Evolutionary conservation across 2,888 invertebrate genomes (phyloP).

Genomic region (Agrotis ipsilon): DNA sequence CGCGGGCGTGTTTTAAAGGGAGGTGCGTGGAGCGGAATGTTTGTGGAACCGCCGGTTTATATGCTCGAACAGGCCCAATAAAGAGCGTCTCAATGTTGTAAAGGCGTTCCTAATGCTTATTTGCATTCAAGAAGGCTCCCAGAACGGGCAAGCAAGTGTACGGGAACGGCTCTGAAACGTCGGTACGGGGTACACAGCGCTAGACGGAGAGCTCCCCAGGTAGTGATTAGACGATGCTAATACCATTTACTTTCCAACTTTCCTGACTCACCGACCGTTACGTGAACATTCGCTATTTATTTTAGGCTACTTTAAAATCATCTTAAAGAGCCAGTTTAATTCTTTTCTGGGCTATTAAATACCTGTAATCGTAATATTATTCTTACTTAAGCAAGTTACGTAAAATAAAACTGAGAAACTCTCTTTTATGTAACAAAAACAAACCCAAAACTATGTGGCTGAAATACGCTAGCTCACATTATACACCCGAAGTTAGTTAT

Average conservation of each 20-base stretch:
- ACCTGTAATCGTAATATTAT: conserved; percentile 62
- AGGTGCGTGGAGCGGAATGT: conserved; percentile 77
- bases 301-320: conserved; percentile 85
- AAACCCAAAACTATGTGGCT: conserved; percentile 34
- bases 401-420: conserved; percentile 19
- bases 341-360: conserved; percentile 62
- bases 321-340: conserved; percentile 77
- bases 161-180: conserved; percentile 80
- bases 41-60: conserved; percentile 82
- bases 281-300: conserved; percentile 86
- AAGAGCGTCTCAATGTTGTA: conserved; percentile 88
- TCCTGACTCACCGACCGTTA: conserved; percentile 88
- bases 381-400: conserved; percentile 56
- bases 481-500: conserved; percentile 51
- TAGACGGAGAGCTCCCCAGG: conserved; percentile 87
- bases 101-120: conserved; percentile 90
- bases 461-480: conserved; percentile 49
- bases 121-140: conserved; percentile 89
- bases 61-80: conserved; percentile 86
- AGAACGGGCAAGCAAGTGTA: conserved; percentile 86
- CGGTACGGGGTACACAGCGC: conserved; percentile 77
- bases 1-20: conserved; percentile 65
- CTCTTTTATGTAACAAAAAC: conserved; percentile 33
- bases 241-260: conserved; percentile 90
- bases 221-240: conserved; percentile 90